Conservation (phyloP, 2,797 vertebrate species). For the Neopelma chrysocephalum region DNA sequence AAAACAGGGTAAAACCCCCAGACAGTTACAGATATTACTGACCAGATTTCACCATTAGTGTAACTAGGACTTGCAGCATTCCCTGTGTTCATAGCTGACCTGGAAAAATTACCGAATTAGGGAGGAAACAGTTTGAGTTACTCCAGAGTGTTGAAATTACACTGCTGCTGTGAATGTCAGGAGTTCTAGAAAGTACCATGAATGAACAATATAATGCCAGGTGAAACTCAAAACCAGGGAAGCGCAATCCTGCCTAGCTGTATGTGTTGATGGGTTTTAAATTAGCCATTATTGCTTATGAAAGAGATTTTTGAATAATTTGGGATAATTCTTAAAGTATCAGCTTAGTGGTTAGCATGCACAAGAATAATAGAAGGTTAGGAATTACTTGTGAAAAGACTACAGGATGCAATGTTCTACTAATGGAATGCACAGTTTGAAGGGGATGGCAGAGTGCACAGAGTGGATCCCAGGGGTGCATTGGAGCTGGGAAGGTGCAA, state of each 20-base stretch:
- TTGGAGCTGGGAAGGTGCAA: not conserved
- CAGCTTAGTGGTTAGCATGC: not conserved
- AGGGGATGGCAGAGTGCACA: not conserved
- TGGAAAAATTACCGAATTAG: not conserved
- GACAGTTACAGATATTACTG: not conserved
- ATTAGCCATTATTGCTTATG: not conserved
- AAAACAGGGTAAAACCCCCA: not conserved
- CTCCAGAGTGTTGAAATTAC: not conserved
- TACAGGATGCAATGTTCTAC: not conserved
- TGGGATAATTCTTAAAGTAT: not conserved
- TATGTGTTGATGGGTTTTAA: not conserved
- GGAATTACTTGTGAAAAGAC: not conserved
- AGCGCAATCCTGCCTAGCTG: not conserved
- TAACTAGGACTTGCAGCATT: not conserved
- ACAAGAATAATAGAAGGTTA: not conserved
- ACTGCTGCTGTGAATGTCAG: not conserved
- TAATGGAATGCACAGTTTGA: not conserved
- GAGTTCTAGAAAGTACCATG: not conserved
- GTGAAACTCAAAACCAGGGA: not conserved
- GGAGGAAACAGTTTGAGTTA: not conserved
- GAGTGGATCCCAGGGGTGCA: not conserved
- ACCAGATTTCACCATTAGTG: not conserved
- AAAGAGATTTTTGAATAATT: not conserved
- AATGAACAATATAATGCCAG: not conserved
- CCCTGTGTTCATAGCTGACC: not conserved